Base-by-base conservation (phyloP, 2,888 invertebrate species). In the Brachypalpus laphriformis region DNA sequence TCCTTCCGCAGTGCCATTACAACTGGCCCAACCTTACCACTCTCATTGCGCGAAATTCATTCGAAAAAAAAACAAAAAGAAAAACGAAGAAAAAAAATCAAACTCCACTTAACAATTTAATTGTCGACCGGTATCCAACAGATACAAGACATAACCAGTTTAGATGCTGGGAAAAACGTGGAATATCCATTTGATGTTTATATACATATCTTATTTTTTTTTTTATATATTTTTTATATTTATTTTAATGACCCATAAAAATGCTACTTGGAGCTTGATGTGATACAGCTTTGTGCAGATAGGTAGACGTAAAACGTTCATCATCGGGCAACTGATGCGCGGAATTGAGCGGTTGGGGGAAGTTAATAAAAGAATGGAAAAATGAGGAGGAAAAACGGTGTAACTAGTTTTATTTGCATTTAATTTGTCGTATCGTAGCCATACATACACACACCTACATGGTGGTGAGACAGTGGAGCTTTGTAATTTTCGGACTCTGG, bases 231-330 rank as follows among this genome's bases (percentile, higher is more conserved):
- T 59, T 76, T 57, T 76, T 49, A 20, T 54, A 31, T 61, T 70
- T 68, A 42, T 45, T 70, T 77, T 70, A 61, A 77, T 77, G 68
- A 61, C 61, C 51, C 51, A 77, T 77, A 61, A 77, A 76, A 70
- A 68, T 16, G 40, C 3, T 20, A 47, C 22, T 71, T 31, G 22
- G 11, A 51, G 18, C 68, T 42, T 25, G 51, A 40, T 40, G 28
- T 20, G 37, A 14, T 51, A 51, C 34, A 8, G 22, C 8, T 47
- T 20, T 47, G 8, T 14, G 42, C 0, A 65, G 14, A 20, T 16
- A 49, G 42, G 18, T 11, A 20, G 31, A 56, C 31, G 56, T 45
- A 71, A 49, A 47, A 47, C 14, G 42, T 28, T 56, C 42, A 45
- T 42, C 28, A 70, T 56, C 51, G 9, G 49, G 11, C 34, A 25